Evolutionary conservation across 2,888 invertebrate species (phyloP), one percentile per base, ranked within the genome.

Genomic region (Morinoia aosen): DNA sequence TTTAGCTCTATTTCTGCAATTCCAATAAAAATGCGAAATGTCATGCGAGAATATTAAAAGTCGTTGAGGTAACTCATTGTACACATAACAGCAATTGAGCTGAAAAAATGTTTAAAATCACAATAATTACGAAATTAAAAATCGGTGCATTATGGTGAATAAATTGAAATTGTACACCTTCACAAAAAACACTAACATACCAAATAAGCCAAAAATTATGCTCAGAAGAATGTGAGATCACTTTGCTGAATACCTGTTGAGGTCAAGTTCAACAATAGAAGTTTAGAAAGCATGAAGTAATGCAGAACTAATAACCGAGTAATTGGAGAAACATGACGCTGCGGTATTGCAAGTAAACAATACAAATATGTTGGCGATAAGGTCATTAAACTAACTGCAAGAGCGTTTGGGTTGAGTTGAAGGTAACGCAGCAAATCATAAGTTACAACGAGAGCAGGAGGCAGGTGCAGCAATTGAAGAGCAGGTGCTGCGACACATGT

Each of bases 401-500:
- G 25, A 7, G 25, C 8, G 25, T 16, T 33, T 33, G 76, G 25
- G 0, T 76, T 33, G 25, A 76, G 16, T 16, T 19, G 19, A 76
- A 33, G 48, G 33, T 25, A 76, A 33, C 8, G 25, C 0, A 76
- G 76, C 76, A 76, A 76, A 76, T 76, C 10, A 33, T 76, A 33
- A 76, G 76, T 33, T 76, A 25, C 2, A 33, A 76, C 10, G 76
- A 25, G 8, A 76, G 76, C 76, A 76, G 76, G 33, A 33, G 33
- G 25, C 76, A 76, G 76, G 25, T 76, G 76, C 76, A 76, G 76
- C 76, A 76, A 76, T 33, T 16, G 76, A 1, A 76, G 25, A 76
- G 76, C 76, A 76, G 76, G 76, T 76, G 76, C 76, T 33, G 33
- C 76, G 76, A 76, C 76, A 76, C 76, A 76, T 76, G 76, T 76